Evolutionary conservation across 2,888 invertebrate genomes (phyloP).

Genomic region (Pristionchus japonicus): DNA sequence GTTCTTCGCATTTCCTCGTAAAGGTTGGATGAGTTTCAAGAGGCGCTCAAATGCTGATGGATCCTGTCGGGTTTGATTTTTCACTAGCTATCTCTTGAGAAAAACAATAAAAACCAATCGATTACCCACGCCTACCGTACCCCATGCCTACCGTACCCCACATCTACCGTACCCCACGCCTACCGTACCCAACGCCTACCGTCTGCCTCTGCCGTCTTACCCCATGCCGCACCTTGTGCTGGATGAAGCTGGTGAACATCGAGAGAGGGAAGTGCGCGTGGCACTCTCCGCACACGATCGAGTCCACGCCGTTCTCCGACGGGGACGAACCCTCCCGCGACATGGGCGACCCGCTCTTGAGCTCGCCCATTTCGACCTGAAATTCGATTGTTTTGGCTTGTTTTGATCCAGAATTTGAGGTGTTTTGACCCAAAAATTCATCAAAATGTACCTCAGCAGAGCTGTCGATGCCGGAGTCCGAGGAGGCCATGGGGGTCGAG

Average conservation of each 20-base stretch:
- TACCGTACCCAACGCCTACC: too few species aligned
- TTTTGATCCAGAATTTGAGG: neutral
- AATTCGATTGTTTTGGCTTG: neutral
- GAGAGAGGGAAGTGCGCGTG: slow-evolving; percentile 65
- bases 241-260: slow-evolving; percentile 68
- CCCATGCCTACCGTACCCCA: too few species aligned
- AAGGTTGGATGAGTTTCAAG: too few species aligned
- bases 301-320: slow-evolving; percentile 51
- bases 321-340: slow-evolving; percentile 60
- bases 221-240: slow-evolving; percentile 68
- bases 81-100: too few species aligned
- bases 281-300: slow-evolving; percentile 73
- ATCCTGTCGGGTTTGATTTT: too few species aligned
- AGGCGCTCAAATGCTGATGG: too few species aligned
- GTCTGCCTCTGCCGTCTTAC: neutral
- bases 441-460: slow-evolving; percentile 62
- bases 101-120: too few species aligned
- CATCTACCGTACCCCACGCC: too few species aligned
- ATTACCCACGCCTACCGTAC: too few species aligned
- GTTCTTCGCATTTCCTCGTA: too few species aligned
- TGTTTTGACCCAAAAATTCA: neutral
- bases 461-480: slow-evolving; percentile 74
- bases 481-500: slow-evolving; percentile 72
- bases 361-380: slow-evolving; percentile 60
- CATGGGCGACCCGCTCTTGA: slow-evolving; percentile 60